A percentile compares a stretch with the other conserved stretches of the same genome.
These are phyloP conservation scores for Scaptomyza graminum DNA, from an alignment of 1,140 invertebrate genomes.

Conservation along the genomic window DNA sequence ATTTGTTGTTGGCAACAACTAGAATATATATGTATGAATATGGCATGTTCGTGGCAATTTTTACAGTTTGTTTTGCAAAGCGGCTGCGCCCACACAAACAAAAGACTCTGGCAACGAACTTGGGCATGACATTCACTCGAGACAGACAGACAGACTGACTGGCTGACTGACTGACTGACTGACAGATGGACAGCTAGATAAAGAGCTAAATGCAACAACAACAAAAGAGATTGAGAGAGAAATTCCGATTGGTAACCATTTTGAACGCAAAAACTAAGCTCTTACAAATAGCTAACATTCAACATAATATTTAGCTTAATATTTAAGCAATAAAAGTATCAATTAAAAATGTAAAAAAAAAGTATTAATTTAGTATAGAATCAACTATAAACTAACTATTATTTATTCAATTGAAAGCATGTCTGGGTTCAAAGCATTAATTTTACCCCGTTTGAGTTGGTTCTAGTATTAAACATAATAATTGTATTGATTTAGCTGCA, in stretches of 20 bases:
- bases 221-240: neutral
- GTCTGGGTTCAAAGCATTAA: too few relatives aligned
- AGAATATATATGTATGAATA: conserved; percentile 12
- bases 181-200: neutral
- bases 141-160: conserved; percentile 8
- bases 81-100: conserved; percentile 55
- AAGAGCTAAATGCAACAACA: neutral
- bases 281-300: neutral
- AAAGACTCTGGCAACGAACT: conserved; percentile 82
- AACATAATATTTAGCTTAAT: too few relatives aligned
- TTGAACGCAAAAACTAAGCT: too few relatives aligned
- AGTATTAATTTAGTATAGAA: too few relatives aligned
- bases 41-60: conserved; percentile 68
- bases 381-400: too few relatives aligned
- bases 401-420: too few relatives aligned
- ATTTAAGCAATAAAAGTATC: neutral
- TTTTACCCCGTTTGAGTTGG: too few relatives aligned
- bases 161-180: conserved; percentile 10
- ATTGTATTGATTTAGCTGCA: too few relatives aligned
- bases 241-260: neutral
- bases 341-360: too few relatives aligned
- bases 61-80: conserved; percentile 81
- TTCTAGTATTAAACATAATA: too few relatives aligned
- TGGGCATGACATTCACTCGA: conserved; percentile 44
- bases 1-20: neutral